These are phyloP conservation scores for Sminthurides bifidus DNA, from an alignment of 1,140 invertebrate species.

Conservation along the genomic window DNA sequence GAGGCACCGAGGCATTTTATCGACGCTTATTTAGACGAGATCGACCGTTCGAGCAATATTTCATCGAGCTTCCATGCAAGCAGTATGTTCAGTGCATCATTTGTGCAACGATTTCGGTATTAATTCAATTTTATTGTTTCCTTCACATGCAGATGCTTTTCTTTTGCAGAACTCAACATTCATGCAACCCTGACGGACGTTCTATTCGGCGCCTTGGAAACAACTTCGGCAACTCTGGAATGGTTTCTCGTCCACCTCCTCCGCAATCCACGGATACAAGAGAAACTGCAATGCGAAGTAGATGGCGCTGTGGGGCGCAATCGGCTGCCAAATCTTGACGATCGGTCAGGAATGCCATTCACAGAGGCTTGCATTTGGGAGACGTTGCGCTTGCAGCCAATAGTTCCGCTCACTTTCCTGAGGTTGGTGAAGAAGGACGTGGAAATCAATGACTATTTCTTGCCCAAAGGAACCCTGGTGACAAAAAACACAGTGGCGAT, in stretches of 20 bases:
- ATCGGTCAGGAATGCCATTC: conserved; percentile 42
- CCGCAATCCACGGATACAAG: conserved; percentile 61
- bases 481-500: neutral
- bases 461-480: neutral
- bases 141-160: no score
- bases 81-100: no score
- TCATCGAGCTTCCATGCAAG: no score
- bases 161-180: no score
- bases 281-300: conserved; percentile 62
- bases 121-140: no score
- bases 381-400: neutral
- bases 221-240: conserved; percentile 59
- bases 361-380: neutral
- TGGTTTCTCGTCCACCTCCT: conserved; percentile 66
- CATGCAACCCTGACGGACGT: no score
- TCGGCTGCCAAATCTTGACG: conserved; percentile 51
- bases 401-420: neutral
- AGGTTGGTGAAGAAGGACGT: neutral
- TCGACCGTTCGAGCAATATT: no score
- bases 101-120: no score
- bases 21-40: no score
- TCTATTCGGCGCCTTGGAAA: conserved; percentile 68
- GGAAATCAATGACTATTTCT: neutral
- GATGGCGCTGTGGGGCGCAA: conserved; percentile 57
- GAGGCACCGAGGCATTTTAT: no score